These are phyloP conservation scores for Melanogrammus aeglefinus DNA, from an alignment of 2,797 vertebrate genomes.

Conservation along the genomic window DNA sequence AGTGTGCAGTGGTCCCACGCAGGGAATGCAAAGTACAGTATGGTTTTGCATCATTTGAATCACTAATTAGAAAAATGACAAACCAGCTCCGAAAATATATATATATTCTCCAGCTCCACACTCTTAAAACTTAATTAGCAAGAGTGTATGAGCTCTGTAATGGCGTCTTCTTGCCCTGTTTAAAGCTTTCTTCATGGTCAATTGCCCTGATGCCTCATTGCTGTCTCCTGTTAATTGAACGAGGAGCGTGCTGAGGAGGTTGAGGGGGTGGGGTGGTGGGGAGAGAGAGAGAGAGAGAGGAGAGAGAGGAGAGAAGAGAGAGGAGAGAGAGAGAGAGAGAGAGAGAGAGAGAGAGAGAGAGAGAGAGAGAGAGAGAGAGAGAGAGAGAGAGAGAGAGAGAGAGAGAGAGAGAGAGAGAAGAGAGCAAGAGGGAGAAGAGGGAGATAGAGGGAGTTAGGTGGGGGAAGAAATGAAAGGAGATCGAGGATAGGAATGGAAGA, in stretches of 20 bases:
- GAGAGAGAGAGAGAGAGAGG: slow-evolving; percentile 15
- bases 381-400: slow-evolving; percentile 22
- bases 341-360: slow-evolving; percentile 16
- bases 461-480: slow-evolving; percentile 20
- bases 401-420: background rate
- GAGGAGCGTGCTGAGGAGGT: slow-evolving; percentile 37
- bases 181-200: slow-evolving; percentile 74
- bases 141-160: slow-evolving; percentile 51
- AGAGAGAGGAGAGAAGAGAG: slow-evolving; percentile 20
- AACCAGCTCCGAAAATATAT: slow-evolving; percentile 13
- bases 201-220: slow-evolving; percentile 71
- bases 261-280: slow-evolving; percentile 8
- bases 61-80: slow-evolving; percentile 22
- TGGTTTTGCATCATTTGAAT: slow-evolving; percentile 9
- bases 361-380: slow-evolving; percentile 15
- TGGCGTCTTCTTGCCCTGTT: slow-evolving; percentile 54
- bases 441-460: background rate
- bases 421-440: background rate
- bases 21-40: background rate
- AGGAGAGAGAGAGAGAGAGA: slow-evolving; percentile 22
- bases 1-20: background rate
- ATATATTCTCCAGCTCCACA: slow-evolving; percentile 14
- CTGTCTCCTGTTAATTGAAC: slow-evolving; percentile 72
- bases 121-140: slow-evolving; percentile 18
- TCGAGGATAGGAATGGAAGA: slow-evolving; percentile 15